Conservation (phyloP, 2,113 vertebrate genomes). For the Cryptomyrus ogoouensis region DNA sequence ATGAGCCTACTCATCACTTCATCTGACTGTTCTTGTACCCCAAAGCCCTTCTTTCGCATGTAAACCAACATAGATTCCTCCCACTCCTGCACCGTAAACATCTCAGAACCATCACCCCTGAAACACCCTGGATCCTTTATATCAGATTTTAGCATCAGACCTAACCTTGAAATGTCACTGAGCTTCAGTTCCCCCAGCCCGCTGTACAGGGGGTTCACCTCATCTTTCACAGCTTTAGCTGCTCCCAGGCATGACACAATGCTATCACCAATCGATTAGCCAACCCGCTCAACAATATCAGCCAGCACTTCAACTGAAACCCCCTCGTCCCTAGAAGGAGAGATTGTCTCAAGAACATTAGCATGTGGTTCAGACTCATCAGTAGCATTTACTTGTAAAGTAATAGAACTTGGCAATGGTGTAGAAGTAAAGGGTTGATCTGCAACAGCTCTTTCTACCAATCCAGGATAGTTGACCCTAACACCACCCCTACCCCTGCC, state of each 20-base stretch:
- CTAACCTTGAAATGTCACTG: background rate
- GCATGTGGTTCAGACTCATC: background rate
- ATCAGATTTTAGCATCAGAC: constrained; percentile 27
- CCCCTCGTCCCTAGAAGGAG: background rate
- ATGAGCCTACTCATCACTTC: background rate
- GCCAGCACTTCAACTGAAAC: background rate
- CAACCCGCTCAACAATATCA: background rate
- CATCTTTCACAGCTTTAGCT: background rate
- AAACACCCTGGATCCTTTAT: constrained; percentile 10
- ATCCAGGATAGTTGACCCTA: too few relatives aligned
- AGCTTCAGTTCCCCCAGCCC: background rate
- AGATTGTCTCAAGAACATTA: background rate
- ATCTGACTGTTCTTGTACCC: background rate
- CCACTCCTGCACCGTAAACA: background rate
- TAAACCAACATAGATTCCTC: background rate
- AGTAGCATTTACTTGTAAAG: background rate
- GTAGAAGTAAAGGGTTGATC: background rate
- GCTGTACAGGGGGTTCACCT: background rate
- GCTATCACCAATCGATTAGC: background rate
- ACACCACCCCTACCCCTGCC: background rate
- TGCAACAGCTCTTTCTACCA: background rate
- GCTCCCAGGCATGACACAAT: background rate
- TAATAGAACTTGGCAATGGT: background rate
- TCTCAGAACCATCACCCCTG: constrained; percentile 15
- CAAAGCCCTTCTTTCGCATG: background rate